Evolutionary conservation across 2,888 invertebrate genomes (phyloP).

Genomic region (Digitonthophagus gazella): DNA sequence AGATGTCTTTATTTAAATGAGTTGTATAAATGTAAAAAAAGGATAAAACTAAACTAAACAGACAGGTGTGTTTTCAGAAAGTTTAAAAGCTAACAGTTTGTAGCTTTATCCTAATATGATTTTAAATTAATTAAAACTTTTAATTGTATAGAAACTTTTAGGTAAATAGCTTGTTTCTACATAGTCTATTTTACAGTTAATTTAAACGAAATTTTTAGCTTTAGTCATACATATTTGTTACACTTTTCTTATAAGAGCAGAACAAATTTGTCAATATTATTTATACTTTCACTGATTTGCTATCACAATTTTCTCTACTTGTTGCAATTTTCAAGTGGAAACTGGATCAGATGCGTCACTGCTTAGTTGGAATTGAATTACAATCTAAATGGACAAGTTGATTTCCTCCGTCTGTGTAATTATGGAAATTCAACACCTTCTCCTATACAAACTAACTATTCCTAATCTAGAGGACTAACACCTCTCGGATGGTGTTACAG

Average conservation of each 20-base stretch:
- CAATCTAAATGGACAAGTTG: background rate
- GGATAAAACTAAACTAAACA: too few species aligned
- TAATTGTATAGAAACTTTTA: too few species aligned
- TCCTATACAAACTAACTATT: background rate
- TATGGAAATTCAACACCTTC: background rate
- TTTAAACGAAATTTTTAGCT: background rate
- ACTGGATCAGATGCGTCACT: background rate
- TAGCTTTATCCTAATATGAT: too few species aligned
- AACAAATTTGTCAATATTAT: background rate
- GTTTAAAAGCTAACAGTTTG: too few species aligned
- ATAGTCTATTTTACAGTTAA: too few species aligned
- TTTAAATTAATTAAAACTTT: too few species aligned
- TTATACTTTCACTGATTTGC: background rate
- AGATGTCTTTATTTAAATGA: too few species aligned
- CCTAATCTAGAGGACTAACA: background rate
- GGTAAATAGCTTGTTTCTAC: too few species aligned
- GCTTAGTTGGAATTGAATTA: background rate
- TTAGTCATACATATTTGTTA: background rate
- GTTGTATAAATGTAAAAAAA: too few species aligned
- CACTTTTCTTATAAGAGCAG: background rate
- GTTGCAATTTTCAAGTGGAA: too few species aligned
- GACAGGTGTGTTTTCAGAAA: too few species aligned
- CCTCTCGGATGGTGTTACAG: background rate
- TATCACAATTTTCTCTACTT: background rate
- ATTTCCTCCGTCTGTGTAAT: background rate